Base-by-base conservation (phyloP, 2,888 invertebrate genomes). In the Parasteatoda lunata region DNA sequence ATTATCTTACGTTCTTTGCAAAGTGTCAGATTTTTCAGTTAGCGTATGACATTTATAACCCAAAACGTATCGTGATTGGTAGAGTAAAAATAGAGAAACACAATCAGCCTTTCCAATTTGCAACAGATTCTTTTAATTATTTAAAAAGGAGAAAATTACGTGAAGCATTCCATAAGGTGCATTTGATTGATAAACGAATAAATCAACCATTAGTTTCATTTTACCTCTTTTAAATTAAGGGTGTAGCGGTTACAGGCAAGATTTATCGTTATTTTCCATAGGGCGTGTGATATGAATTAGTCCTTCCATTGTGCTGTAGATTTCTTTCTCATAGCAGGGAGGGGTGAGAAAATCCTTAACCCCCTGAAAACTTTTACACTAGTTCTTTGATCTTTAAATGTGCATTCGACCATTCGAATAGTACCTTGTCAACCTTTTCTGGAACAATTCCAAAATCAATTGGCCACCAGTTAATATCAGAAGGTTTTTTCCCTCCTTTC, bases 391-490 rank as follows among this genome's bases (percentile, higher is more conserved):
- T 76, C 76, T 81, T 82, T 76, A 68, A 69, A 81, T 73, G 81
- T 65, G 72, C 81, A 47, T 81, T 75, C 81, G 68, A 75, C 68
- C 81, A 59, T 64, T 48, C 48, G 75, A 81, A 68, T 81, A 48
- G 71, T 72, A 66, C 80, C 71, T 72, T 66, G 52, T 73, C 66
- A 45, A 15, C 49, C 73, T 30, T n/a, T 79, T 79, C 70, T 82
- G 82, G 82, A 82, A 76, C 76, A 51, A 70, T 69, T 82, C 82
- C 82, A 82, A 82, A 82, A 82, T 82, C 75, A 82, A 82, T 82
- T 82, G 76, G 70, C 82, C 82, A 75, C 81, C 69, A 75, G 75
- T 76, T 76, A 65, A 65, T 80, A 51, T 72, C 72, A 15, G 65
- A 77, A 77, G n/a, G 47, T 45, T 45, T 11, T n/a, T 54, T 45